Base-by-base conservation (phyloP, 2,113 vertebrate genomes). In the Serilophus lunatus region DNA sequence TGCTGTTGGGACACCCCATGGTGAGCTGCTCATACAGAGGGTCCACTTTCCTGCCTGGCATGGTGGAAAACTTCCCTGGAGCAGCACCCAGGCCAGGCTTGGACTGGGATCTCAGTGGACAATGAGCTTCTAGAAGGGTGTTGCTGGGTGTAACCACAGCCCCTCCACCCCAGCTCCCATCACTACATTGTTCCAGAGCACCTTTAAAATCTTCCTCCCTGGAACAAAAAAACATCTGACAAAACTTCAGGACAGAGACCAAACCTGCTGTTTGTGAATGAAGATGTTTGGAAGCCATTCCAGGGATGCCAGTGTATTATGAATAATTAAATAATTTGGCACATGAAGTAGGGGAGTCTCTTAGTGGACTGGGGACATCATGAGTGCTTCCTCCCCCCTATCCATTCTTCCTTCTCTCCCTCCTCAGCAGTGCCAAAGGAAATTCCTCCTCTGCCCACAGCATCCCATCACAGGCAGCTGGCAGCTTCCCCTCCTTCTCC, bases 1-100 rank as follows among this genome's bases (percentile, higher is more conserved):
- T 3, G 1, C 29, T 4, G 5, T 3, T 16, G 1, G 54, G 18
- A 18, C 54, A 7, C 23, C 45, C 28, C 1, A 2, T 5, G 7
- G 25, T 5, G 44, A 76, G 79, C 40, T 6, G 63, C 69, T 25
- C 44, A 5, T 7, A 12, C 38, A 10, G 36, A 19, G 40, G 38
- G 22, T 7, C 31, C 22, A 4, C 20, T 26, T 14, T 24, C 53
- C 9, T 0, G 4, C 26, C 2, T 2, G 2, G 26, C 42, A 22
- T 18, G 1, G 2, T 4, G 56, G 35, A 11, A 20, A 71, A 25
- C 40, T 13, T 14, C 86, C 8, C 40, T 5, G 14, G 23, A 16
- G 26, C 77, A 56, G 40, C 40, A 18, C 40, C 4, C 10, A 15
- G 47, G 3, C 12, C 3, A 5, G 66, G 28, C 8, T 47, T 18